Percentiles rank a stretch among this genome's conserved stretches.
phyloP scores from a whole-genome alignment of 2,888 invertebrate genomes.

The Bellardia pandia region DNA sequence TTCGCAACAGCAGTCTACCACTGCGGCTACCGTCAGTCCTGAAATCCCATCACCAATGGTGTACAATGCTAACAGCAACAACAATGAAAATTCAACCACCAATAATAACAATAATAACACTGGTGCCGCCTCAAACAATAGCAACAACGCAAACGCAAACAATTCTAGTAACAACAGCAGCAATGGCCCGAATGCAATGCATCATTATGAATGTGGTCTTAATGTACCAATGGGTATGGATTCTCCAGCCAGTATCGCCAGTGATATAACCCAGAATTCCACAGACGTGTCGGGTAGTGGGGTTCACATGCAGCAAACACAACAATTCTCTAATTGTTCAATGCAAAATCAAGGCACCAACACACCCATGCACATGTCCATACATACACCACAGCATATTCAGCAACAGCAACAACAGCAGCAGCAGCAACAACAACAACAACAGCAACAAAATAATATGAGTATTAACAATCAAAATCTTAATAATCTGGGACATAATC shows the following conservation, averaged over 20 bases:
- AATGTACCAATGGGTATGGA: constrained; percentile 94
- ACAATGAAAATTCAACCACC: constrained; percentile 65
- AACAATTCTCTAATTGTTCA: constrained; percentile 87
- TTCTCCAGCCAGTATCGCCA: constrained; percentile 94
- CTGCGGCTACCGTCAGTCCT: constrained; percentile 52
- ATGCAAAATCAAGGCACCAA: constrained; percentile 87
- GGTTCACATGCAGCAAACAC: constrained; percentile 83
- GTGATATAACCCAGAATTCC: constrained; percentile 91
- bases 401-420: constrained; percentile 81
- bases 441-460: constrained; percentile 78
- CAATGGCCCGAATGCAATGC: constrained; percentile 82
- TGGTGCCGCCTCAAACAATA: neutral
- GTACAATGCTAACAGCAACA: constrained; percentile 66
- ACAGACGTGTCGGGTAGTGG: constrained; percentile 87
- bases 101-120: constrained; percentile 47
- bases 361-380: constrained; percentile 84
- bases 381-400: constrained; percentile 88
- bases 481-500: constrained; percentile 79
- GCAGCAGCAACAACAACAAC: constrained; percentile 75
- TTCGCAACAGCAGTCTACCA: constrained; percentile 67
- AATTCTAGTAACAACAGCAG: neutral
- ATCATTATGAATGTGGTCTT: constrained; percentile 91
- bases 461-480: constrained; percentile 81
- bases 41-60: constrained; percentile 67
- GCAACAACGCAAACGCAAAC: constrained; percentile 21